Conservation (phyloP, 2,113 vertebrate genomes). For the Cottus gobio region DNA sequence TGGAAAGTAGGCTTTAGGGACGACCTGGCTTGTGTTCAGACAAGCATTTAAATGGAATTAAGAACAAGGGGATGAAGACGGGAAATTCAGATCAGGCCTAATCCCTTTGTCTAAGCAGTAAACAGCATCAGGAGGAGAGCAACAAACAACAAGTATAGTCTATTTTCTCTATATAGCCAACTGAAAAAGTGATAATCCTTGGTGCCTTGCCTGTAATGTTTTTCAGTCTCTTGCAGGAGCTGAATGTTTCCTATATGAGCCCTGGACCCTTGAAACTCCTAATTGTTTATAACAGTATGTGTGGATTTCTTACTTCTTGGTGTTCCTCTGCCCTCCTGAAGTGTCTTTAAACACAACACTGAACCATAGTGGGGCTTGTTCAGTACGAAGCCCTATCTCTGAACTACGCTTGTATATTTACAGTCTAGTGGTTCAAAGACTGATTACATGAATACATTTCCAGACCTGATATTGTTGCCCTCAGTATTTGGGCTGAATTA, state of each 20-base stretch:
- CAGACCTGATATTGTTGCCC: background rate
- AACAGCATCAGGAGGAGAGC: constrained; percentile 44
- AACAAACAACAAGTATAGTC: constrained; percentile 38
- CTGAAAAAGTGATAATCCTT: background rate
- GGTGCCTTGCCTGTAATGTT: background rate
- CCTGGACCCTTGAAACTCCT: background rate
- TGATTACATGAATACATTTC: constrained; percentile 12
- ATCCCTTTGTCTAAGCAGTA: constrained; percentile 68
- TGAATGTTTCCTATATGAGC: background rate
- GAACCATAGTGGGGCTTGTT: background rate
- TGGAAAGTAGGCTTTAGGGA: constrained; percentile 65
- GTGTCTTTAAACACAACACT: background rate
- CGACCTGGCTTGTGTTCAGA: constrained; percentile 69
- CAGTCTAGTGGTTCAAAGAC: background rate
- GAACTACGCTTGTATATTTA: background rate
- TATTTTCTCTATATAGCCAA: constrained; percentile 9
- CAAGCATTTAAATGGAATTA: constrained; percentile 74
- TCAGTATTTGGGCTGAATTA: constrained; percentile 4
- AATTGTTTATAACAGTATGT: background rate
- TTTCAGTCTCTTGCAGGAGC: background rate
- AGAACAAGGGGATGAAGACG: constrained; percentile 67
- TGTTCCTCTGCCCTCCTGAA: background rate
- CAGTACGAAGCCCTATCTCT: background rate
- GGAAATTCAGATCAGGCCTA: constrained; percentile 59
- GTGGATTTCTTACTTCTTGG: background rate